These are phyloP conservation scores for Cataglyphis rosenhaueri DNA, from an alignment of 2,888 invertebrate species.

Conservation along the genomic window DNA sequence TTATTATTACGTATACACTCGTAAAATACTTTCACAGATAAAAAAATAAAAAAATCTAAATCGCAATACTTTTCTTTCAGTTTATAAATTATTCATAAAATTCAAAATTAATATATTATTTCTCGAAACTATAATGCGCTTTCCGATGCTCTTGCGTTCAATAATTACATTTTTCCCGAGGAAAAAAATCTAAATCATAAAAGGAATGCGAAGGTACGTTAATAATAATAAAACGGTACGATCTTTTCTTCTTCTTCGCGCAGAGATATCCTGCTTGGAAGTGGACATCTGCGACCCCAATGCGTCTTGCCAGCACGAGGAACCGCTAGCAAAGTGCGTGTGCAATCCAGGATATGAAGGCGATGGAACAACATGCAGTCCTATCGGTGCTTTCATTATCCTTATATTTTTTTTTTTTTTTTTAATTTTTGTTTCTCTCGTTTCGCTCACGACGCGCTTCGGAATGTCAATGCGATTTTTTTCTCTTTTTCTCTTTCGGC, in stretches of 20 bases:
- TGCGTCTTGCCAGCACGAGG: conserved; percentile 91
- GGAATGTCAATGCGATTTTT: conserved; percentile 38
- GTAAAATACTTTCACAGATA: not conserved
- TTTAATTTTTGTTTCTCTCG: conserved; percentile 3
- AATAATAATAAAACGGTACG: conserved; percentile 7
- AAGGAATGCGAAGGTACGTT: conserved; percentile 30
- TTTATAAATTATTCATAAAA: not conserved
- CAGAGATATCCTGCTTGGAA: conserved; percentile 87
- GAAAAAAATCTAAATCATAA: conserved; percentile 26
- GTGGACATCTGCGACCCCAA: conserved; percentile 90
- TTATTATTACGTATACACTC: not conserved
- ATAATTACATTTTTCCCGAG: conserved; percentile 6
- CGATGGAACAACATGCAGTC: conserved; percentile 92
- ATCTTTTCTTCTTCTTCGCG: conserved; percentile 57
- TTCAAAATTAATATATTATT: not conserved
- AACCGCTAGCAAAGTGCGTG: conserved; percentile 89
- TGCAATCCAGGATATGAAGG: conserved; percentile 94
- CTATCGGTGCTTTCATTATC: conserved; percentile 86
- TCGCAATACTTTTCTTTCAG: not conserved
- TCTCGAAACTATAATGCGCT: not conserved
- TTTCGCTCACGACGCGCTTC: conserved; percentile 19
- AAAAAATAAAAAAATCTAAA: not conserved
- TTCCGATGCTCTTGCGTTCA: not conserved
- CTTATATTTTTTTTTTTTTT: conserved; percentile 46
- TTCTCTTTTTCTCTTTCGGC: conserved; percentile 15